A percentile compares a stretch with the other conserved stretches of the same genome.
Conservation (phyloP, 2,113 vertebrate genomes). For the Elephas maximus region DNA sequence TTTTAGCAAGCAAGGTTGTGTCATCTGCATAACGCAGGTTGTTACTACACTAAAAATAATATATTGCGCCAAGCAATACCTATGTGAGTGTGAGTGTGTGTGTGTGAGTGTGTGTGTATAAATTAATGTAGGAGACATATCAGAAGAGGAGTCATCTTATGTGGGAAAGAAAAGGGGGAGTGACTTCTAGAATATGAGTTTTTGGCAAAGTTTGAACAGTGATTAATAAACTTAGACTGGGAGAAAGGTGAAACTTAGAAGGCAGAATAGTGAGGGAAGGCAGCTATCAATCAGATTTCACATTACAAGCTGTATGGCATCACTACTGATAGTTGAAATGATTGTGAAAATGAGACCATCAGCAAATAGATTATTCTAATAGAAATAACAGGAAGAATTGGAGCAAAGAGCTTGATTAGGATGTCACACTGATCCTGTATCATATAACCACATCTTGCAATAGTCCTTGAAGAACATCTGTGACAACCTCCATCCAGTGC, state of each 20-base stretch:
- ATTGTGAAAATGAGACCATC: background rate
- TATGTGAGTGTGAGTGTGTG: no score
- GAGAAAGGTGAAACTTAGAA: background rate
- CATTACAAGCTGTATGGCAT: background rate
- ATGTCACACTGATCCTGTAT: background rate
- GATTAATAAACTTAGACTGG: background rate
- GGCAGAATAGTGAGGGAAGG: background rate
- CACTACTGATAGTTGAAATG: no score
- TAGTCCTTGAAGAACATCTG: background rate
- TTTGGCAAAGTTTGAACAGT: background rate
- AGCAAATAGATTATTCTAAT: background rate
- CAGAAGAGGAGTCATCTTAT: background rate
- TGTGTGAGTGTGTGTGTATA: no score
- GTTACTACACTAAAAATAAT: background rate
- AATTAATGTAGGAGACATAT: background rate
- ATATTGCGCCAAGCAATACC: background rate
- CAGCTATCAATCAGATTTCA: background rate
- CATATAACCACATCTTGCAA: background rate
- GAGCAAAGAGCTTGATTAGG: background rate
- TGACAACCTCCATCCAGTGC: no score
- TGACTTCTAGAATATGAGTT: background rate
- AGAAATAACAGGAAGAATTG: background rate
- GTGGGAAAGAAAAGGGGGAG: background rate
- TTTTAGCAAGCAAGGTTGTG: no score
- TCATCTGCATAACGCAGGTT: no score